Base-by-base conservation (phyloP, 2,113 vertebrate genomes). In the Cyphomyrus discorhynchus region DNA sequence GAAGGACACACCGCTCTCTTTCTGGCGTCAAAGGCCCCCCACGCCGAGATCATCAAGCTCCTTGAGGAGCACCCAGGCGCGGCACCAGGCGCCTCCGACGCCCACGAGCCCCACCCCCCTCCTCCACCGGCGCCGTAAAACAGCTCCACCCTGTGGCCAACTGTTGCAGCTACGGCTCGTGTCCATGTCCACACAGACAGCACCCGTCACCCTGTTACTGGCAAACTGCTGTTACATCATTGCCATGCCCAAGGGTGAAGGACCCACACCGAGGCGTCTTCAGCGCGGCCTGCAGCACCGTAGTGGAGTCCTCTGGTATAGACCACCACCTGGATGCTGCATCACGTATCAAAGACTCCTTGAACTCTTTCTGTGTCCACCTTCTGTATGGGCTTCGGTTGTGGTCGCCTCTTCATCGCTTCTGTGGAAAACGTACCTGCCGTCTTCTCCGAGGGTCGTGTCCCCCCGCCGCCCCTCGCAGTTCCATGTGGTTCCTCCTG, bases 1-100 rank as follows among this genome's bases (percentile, higher is more conserved):
- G 95, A 93, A 0, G 98, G 98, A 47, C 96, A 94, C 89, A 97
- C 97, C 0, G 98, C 98, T 0, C 94, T 99, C 93, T 96, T 96
- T 0, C 93, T 99, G 56, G 97, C 96, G 17, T 94, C 94, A 93
- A 92, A 94, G 9, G 95, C 95, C 27, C 95, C 96, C 93, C 96
- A 92, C 4, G 91, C 90, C 2, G 98, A 99, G 89, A 97, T 98
- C 0, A 95, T 95, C 0, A 92, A 94, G 19, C 96, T 99, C 39
- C 96, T 99, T 90, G 95, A 88, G 86, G 97, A 96, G 87, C 97
- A 97, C 53, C 62, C 62, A 13, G n/a, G n/a, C 9, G 86, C 91
- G 53, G 95, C 93, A 90, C 92, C 93, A 87, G 92, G 92, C 91
- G 92, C 91, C 70, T 45, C 87, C 3, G 27, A 52, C 52, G 3